Conservation (phyloP, 2,113 vertebrate genomes). For the Urocynchramus pylzowi region DNA sequence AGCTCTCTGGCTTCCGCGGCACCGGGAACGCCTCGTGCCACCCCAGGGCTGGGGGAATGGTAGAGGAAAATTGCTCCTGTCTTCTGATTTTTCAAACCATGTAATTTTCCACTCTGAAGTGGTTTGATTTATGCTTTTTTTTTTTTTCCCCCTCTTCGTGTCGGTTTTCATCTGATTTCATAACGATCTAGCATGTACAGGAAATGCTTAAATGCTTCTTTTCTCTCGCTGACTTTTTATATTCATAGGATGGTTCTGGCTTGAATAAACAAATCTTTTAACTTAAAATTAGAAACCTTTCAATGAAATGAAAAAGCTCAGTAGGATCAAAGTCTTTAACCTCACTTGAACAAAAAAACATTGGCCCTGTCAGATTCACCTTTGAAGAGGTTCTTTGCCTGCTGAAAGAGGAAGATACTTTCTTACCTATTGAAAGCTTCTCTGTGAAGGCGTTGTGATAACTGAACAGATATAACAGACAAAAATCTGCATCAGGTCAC, state of each 20-base stretch:
- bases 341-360: neutral
- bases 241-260: neutral
- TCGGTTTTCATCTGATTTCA: neutral
- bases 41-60: neutral
- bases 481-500: neutral
- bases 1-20: neutral
- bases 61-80: neutral
- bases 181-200: neutral
- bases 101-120: neutral
- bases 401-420: neutral
- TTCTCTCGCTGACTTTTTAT: neutral
- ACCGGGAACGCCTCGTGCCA: rapidly evolving
- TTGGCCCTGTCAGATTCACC: neutral
- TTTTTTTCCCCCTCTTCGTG: neutral
- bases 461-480: neutral
- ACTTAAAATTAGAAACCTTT: neutral
- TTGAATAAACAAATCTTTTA: neutral
- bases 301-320: neutral
- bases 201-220: neutral
- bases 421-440: neutral
- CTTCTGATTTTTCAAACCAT: neutral
- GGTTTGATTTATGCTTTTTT: neutral
- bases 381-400: neutral
- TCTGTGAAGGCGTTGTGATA: neutral
- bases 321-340: neutral